These are phyloP conservation scores for Budorcas taxicolor DNA, from an alignment of 2,113 vertebrate genomes.

Conservation along the genomic window DNA sequence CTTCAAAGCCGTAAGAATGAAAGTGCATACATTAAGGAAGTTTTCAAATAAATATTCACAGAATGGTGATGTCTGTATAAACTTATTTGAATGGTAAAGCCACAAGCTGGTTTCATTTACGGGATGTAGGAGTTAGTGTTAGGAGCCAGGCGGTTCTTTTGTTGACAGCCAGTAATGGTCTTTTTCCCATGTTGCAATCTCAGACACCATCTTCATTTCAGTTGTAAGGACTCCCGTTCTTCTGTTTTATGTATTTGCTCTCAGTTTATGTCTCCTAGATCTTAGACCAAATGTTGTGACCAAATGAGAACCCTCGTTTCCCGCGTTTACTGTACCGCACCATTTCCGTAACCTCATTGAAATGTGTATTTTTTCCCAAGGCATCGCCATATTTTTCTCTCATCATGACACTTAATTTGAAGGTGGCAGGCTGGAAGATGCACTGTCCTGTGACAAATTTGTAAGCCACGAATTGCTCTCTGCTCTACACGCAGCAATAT, in stretches of 20 bases:
- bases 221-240: neutral
- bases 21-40: neutral
- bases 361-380: constrained; percentile 31
- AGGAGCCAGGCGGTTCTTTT: neutral
- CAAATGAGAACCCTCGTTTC: neutral
- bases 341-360: constrained; percentile 35
- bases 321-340: neutral
- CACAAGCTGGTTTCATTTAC: neutral
- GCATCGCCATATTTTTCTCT: constrained; percentile 51
- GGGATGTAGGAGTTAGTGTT: neutral
- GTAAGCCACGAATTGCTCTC: constrained; percentile 60
- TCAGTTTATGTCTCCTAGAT: neutral
- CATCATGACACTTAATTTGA: constrained; percentile 68
- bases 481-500: constrained; percentile 1
- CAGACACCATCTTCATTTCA: neutral
- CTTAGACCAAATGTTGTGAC: neutral
- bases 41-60: neutral
- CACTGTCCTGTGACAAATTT: constrained; percentile 59
- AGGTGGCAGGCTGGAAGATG: constrained; percentile 59
- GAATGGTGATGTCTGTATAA: neutral
- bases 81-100: neutral
- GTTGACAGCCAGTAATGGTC: neutral
- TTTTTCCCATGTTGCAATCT: neutral
- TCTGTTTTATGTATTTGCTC: neutral
- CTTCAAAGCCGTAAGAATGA: neutral